Evolutionary conservation across 2,797 vertebrate species (phyloP).

Genomic region (Buceros bicornis): DNA sequence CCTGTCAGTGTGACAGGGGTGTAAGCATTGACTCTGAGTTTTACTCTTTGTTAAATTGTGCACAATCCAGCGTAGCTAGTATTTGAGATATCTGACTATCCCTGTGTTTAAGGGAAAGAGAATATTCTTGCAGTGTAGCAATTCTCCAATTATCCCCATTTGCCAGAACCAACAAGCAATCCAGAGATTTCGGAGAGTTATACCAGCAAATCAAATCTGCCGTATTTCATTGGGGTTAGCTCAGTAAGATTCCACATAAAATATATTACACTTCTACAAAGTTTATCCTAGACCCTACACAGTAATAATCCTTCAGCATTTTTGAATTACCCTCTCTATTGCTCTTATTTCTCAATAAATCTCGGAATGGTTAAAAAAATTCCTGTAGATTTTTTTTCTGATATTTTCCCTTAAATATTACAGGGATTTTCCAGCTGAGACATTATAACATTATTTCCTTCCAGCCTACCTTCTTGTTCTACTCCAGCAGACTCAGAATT

Average conservation of each 20-base stretch:
- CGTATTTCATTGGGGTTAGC: background rate
- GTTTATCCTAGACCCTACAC: background rate
- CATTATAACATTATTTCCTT: slow-evolving; percentile 28
- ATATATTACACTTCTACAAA: background rate
- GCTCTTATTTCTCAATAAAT: background rate
- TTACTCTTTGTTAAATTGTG: background rate
- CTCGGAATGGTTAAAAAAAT: background rate
- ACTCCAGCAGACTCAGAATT: slow-evolving; percentile 11
- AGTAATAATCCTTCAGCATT: background rate
- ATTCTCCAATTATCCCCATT: background rate
- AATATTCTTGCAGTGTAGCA: background rate
- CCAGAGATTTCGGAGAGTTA: background rate
- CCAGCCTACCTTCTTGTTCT: slow-evolving; percentile 33
- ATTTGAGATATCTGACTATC: background rate
- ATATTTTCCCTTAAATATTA: slow-evolving; percentile 25
- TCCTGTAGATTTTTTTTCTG: background rate
- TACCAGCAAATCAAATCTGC: background rate
- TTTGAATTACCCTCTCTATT: background rate
- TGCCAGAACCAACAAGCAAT: background rate
- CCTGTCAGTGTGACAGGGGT: background rate
- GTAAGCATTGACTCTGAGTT: background rate
- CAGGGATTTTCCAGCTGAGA: slow-evolving; percentile 30
- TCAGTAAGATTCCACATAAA: slow-evolving; percentile 3
- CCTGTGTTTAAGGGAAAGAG: background rate
- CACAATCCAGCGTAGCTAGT: background rate